Evolutionary conservation across 2,113 vertebrate genomes (phyloP), one percentile per base, ranked within the genome.

Genomic region (Ciconia boyciana): DNA sequence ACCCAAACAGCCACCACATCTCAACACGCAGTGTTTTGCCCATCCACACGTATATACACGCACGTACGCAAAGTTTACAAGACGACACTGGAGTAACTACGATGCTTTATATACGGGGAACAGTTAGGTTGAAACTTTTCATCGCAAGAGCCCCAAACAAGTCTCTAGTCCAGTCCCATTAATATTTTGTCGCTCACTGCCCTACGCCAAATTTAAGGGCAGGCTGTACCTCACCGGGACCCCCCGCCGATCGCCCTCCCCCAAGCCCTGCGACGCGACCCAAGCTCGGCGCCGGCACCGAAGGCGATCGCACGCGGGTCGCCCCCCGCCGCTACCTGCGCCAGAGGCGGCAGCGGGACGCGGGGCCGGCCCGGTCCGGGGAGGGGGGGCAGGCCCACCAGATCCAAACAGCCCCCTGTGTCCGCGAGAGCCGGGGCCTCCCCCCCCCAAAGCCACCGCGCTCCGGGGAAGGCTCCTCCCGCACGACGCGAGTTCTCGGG

Each of bases 171-270:
- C 49, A 25, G 51, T 16, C 48, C 28, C 58, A 9, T 1, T 8
- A 43, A 3, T 3, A 2, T 3, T 13, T 0, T 0, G 54, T 4
- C 1, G 64, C 44, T 32, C 39, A 1, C 29, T 1, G 34, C 54
- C 28, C 61, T 1, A 4, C 1, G 57, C 76, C 46, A 9, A 32
- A 3, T 11, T 5, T 16, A 21, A 12, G 31, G 25, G 39, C 39
- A 1, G 13, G 46, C 71, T 2, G 29, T 4, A 5, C 13, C 16
- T 2, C 68, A 2, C 52, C 10, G 69, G 34, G 14, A 15, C 7
- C 19, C 43, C 39, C 10, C 13, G n/a, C 65, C 51, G 19, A 8
- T 7, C 7, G 21, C 31, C 32, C 52, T 16, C 11, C 31, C 49
- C 21, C 32, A 5, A 3, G 24, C 54, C 55, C 46, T 8, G 20